Evolutionary conservation across 2,888 invertebrate genomes (phyloP).

Genomic region (Ecdyonurus torrentis): DNA sequence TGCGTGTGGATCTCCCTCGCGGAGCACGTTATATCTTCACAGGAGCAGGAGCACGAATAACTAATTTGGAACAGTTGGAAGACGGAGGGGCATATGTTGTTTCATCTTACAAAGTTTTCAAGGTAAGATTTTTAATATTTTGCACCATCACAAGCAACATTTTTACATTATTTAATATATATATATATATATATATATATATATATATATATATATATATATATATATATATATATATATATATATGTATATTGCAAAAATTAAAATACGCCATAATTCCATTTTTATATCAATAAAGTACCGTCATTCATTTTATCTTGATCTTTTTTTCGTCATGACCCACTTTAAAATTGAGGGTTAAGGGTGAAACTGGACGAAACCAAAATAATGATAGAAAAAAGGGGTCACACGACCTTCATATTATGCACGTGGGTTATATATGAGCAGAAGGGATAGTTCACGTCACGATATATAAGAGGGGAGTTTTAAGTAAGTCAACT

Average conservation of each 20-base stretch:
- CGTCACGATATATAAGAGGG: no score
- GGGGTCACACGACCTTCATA: slow-evolving; percentile 15
- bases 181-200: no score
- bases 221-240: no score
- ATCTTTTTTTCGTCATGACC: neutral
- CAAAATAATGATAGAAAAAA: slow-evolving; percentile 8
- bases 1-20: slow-evolving; percentile 70
- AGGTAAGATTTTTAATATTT: no score
- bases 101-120: slow-evolving; percentile 79
- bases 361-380: neutral
- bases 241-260: no score
- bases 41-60: slow-evolving; percentile 77
- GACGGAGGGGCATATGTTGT: slow-evolving; percentile 89
- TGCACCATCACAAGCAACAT: neutral
- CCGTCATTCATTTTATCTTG: no score
- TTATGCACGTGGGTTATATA: neutral
- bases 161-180: neutral
- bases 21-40: slow-evolving; percentile 85
- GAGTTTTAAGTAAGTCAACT: no score
- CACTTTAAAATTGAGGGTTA: neutral
- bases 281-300: no score
- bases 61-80: slow-evolving; percentile 67
- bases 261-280: no score
- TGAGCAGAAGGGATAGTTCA: neutral
- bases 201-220: no score